phyloP scores from a whole-genome alignment of 2,888 invertebrate genomes.

The Oasisia sp. region DNA sequence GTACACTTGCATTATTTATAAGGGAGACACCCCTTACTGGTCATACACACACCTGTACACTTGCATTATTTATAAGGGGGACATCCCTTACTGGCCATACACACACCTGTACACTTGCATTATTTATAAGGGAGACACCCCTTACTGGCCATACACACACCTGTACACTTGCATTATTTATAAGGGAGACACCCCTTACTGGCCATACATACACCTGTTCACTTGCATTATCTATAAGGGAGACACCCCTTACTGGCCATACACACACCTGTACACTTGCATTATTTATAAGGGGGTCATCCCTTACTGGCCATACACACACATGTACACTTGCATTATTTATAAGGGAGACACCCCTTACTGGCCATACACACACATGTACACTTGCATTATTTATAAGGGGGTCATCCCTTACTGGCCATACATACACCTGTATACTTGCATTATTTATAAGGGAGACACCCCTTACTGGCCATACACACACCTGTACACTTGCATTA shows the following conservation, averaged over 20 bases:
- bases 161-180: not conserved
- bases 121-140: not conserved
- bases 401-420: not conserved
- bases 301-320: conserved; percentile 7
- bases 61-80: not conserved
- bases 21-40: not conserved
- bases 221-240: not conserved
- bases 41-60: no score
- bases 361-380: no score
- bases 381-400: not conserved
- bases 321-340: not conserved
- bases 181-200: not conserved
- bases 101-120: not conserved
- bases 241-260: not conserved
- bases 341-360: not conserved
- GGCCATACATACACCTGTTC: no score
- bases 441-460: not conserved
- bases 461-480: not conserved
- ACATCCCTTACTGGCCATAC: not conserved
- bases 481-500: not conserved
- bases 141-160: conserved; percentile 17
- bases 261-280: not conserved
- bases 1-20: not conserved
- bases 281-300: not conserved
- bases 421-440: no score